Percentiles rank a stretch among this genome's conserved stretches.
These are phyloP conservation scores for Apogon talboti DNA, from an alignment of 2,797 vertebrate species.

Conservation along the genomic window DNA sequence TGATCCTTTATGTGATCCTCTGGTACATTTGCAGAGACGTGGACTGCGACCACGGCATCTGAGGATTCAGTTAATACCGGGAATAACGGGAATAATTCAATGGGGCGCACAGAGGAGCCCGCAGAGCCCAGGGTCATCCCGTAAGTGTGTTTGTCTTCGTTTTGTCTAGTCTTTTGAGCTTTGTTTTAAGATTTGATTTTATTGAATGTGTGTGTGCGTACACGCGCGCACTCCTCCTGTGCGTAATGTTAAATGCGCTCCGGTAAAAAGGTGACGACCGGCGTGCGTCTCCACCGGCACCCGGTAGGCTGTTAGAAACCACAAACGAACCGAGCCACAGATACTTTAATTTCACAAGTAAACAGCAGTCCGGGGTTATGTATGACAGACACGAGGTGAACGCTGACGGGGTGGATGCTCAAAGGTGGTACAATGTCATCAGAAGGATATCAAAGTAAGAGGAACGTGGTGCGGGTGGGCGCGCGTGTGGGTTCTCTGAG, in stretches of 20 bases:
- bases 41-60: conserved; percentile 97
- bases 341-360: conserved; percentile 28
- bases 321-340: conserved; percentile 16
- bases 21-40: conserved; percentile 99
- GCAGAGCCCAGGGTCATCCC: conserved; percentile 82
- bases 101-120: conserved; percentile 76
- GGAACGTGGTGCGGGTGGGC: conserved; percentile 24
- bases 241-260: conserved; percentile 71
- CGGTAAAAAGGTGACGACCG: conserved; percentile 55
- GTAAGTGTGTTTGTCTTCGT: conserved; percentile 81
- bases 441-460: conserved; percentile 48
- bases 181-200: conserved; percentile 20
- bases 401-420: conserved; percentile 29
- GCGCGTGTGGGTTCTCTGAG: conserved; percentile 46
- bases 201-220: conserved; percentile 4
- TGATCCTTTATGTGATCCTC: conserved; percentile 98
- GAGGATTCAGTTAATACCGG: conserved; percentile 73
- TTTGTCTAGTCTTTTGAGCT: background rate
- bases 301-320: conserved; percentile 18
- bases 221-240: conserved; percentile 36
- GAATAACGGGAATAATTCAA: conserved; percentile 55
- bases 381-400: background rate
- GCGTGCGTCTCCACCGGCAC: conserved; percentile 55
- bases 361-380: background rate
- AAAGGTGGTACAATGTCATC: conserved; percentile 77